Conservation (phyloP, 2,888 invertebrate species). For the Neria commutata region DNA sequence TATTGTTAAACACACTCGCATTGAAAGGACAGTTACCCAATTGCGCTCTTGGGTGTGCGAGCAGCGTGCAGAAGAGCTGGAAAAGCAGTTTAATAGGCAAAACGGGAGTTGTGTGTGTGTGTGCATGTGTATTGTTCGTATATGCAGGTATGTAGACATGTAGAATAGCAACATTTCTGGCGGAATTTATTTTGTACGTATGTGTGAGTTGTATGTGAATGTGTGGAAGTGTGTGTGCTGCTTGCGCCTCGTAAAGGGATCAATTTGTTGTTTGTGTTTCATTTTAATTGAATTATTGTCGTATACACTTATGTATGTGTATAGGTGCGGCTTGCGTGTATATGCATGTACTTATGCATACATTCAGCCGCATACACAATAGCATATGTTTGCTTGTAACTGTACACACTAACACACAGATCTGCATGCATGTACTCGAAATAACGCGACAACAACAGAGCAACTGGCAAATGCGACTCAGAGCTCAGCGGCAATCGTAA, state of each 20-base stretch:
- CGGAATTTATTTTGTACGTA: too few species aligned
- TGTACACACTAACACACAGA: slow-evolving; percentile 13
- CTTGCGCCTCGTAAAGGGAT: slow-evolving; percentile 14
- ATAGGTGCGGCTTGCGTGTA: neutral
- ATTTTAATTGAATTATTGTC: slow-evolving; percentile 30
- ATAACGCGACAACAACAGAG: neutral
- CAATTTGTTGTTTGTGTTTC: slow-evolving; percentile 28
- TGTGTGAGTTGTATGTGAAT: too few species aligned
- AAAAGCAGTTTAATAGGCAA: neutral
- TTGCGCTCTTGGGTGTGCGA: neutral
- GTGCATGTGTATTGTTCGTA: slow-evolving; percentile 6
- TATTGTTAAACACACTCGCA: neutral
- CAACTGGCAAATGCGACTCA: too few species aligned
- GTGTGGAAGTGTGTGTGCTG: neutral
- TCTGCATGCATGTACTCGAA: neutral
- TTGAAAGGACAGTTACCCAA: slow-evolving; percentile 18
- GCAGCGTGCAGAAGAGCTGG: neutral
- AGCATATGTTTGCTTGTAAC: neutral
- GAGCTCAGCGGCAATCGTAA: neutral
- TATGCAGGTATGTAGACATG: slow-evolving; percentile 13
- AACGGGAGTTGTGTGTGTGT: neutral
- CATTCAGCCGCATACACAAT: too few species aligned
- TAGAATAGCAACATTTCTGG: slow-evolving; percentile 17
- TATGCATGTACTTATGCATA: slow-evolving; percentile 4
- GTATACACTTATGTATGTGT: neutral